Evolutionary conservation across 2,797 vertebrate genomes (phyloP).

Genomic region (Bryconaethiops microstoma): DNA sequence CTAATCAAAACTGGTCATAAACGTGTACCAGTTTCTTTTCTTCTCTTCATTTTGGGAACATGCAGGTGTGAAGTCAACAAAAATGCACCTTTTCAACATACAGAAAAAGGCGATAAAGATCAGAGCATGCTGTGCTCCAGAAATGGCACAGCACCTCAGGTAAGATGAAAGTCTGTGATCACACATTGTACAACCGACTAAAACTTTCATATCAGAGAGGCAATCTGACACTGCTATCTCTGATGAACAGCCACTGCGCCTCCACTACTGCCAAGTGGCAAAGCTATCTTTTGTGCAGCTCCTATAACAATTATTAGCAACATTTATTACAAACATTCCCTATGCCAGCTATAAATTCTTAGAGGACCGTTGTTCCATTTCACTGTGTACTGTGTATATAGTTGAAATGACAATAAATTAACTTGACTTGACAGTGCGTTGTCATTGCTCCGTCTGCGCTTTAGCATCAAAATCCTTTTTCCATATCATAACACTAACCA

Average conservation of each 20-base stretch:
- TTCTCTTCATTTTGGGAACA: too few species aligned
- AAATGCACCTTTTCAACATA: background rate
- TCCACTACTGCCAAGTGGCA: background rate
- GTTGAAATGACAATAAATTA: too few species aligned
- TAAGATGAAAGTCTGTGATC: constrained; percentile 9
- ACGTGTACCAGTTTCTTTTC: background rate
- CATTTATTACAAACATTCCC: background rate
- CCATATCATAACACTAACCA: background rate
- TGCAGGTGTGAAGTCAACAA: background rate
- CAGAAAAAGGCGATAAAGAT: constrained; percentile 11
- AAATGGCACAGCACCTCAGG: constrained; percentile 7
- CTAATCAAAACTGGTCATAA: background rate
- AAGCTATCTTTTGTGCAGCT: background rate
- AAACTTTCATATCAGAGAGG: constrained; percentile 6
- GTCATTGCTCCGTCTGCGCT: too few species aligned
- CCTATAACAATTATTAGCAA: constrained; percentile 11
- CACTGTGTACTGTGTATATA: too few species aligned
- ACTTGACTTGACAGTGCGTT: background rate
- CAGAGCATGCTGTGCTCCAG: background rate
- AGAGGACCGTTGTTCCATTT: background rate
- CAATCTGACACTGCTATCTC: constrained; percentile 17
- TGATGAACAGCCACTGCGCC: background rate
- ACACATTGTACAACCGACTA: constrained; percentile 1
- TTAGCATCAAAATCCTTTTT: background rate
- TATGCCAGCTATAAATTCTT: background rate